Percentiles rank a stretch among this genome's conserved stretches.
phyloP scores from a whole-genome alignment of 1,140 invertebrate genomes.

The Brachionus rotundiformis region DNA sequence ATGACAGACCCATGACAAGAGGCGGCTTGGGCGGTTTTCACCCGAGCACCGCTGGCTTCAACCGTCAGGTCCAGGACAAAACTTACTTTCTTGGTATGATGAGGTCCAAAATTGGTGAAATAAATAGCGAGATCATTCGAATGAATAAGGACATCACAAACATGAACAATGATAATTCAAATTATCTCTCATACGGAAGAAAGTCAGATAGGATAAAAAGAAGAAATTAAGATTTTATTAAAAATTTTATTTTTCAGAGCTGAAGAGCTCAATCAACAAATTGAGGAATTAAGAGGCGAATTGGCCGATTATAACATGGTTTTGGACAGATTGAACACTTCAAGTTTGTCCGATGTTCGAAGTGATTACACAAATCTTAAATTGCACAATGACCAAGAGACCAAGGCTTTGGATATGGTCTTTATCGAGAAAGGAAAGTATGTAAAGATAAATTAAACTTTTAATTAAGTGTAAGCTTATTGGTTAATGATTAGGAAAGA shows the following conservation, averaged over 20 bases:
- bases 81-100: constrained; percentile 43
- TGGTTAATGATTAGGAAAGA: constrained; percentile 19
- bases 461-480: too few species aligned
- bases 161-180: constrained; percentile 44
- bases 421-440: constrained; percentile 51
- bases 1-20: constrained; percentile 46
- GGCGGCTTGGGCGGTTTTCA: constrained; percentile 51
- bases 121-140: constrained; percentile 46
- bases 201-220: neutral
- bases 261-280: constrained; percentile 48
- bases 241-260: constrained; percentile 29
- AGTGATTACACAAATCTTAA: constrained; percentile 41
- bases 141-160: constrained; percentile 41
- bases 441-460: neutral
- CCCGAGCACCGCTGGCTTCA: neutral
- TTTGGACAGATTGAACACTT: constrained; percentile 42
- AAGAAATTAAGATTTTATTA: neutral
- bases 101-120: constrained; percentile 47
- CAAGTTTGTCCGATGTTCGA: constrained; percentile 34
- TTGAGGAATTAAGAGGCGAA: constrained; percentile 41
- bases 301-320: constrained; percentile 52
- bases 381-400: constrained; percentile 49
- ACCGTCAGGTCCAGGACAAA: constrained; percentile 49
- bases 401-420: constrained; percentile 28
- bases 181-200: constrained; percentile 47